Evolutionary conservation across 2,888 invertebrate species (phyloP), one percentile per base, ranked within the genome.

Genomic region (Cephus pygmeus): DNA sequence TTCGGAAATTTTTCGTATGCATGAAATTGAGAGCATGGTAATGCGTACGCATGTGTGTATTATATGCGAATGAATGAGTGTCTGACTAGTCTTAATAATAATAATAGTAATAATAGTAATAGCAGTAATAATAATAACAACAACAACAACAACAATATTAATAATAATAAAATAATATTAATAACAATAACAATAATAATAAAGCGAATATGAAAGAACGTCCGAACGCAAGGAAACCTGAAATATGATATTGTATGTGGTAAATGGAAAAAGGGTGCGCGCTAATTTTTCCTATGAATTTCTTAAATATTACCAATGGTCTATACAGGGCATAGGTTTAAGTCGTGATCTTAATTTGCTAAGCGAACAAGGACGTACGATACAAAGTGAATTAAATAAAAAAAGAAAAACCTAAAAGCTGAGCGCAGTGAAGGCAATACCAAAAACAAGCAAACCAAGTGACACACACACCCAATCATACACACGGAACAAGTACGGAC

Each of bases 301-400:
- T 88, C 87, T 87, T 86, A 86, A 88, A 88, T 83, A 85, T 83
- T 87, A 88, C 86, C 83, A 88, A 90, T 90, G 90, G 90, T 91
- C 89, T 91, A 91, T 90, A 91, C 91, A 91, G 91, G 91, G 91
- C 91, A 90, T 91, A 91, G 90, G 76, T 86, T 84, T 91, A 91
- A 91, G 90, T 77, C 75, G 84, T 76, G 81, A 33, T 83, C 74
- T 82, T 79, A 68, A 76, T 82, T 83, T 81, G 79, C 76, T 80
- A 75, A 76, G 81, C 75, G 36, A 79, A 77, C 73, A 77, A 75
- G 76, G 75, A 30, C 73, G 34, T 23, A 76, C 30, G 73, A 79
- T 56, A 23, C 31, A 74, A 71, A 40, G 69, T 33, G 77, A 68
- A 75, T 31, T 74, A 78, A 73, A 69, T 36, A 69, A 36, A 77